These are phyloP conservation scores for Acanthiza pusilla DNA, from an alignment of 2,797 vertebrate species.

Conservation along the genomic window DNA sequence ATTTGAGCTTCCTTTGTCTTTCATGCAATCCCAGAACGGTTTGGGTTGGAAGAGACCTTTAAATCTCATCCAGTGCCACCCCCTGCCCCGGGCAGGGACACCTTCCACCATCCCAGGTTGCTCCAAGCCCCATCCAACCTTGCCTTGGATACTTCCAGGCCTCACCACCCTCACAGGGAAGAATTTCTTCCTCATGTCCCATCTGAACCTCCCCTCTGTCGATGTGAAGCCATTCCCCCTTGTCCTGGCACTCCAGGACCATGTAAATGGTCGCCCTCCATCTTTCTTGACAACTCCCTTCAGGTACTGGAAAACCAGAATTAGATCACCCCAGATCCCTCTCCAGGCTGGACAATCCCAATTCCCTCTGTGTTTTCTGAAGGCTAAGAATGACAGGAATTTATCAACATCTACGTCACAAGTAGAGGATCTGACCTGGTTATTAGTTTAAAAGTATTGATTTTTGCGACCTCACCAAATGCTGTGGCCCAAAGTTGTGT, in stretches of 20 bases:
- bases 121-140: fast-evolving
- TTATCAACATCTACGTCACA: not conserved
- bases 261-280: not conserved
- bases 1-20: not conserved
- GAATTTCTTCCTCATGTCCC: not conserved
- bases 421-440: not conserved
- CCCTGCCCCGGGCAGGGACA: not conserved
- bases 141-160: not conserved
- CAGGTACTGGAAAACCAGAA: not conserved
- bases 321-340: not conserved
- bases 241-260: not conserved
- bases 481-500: not conserved
- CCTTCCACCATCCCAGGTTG: fast-evolving
- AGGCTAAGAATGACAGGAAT: not conserved
- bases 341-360: not conserved
- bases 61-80: fast-evolving
- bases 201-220: not conserved
- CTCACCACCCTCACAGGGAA: not conserved
- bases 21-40: not conserved
- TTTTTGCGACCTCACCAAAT: not conserved
- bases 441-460: not conserved
- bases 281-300: not conserved
- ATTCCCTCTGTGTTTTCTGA: not conserved
- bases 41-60: not conserved
- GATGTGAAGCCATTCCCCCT: not conserved